Base-by-base conservation (phyloP, 2,888 invertebrate species). In the Orthosia cruda region DNA sequence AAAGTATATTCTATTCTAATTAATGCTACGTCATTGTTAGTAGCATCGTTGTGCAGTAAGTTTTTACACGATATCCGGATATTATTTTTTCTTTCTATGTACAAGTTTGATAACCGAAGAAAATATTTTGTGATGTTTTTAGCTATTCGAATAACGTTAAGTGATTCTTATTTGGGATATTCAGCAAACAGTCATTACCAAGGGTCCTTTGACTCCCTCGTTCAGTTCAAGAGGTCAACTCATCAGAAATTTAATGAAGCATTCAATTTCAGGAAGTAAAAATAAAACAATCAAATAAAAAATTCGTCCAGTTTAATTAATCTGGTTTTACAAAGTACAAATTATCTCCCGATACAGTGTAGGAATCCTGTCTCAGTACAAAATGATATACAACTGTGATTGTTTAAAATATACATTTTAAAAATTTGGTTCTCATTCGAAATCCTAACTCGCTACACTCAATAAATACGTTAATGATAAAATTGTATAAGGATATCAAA, bases 401-500 rank as follows among this genome's bases (percentile, higher is more conserved):
- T 77, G 76, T 80, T 82, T 64, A 77, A 74, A 74, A 73, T 84
- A 80, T 76, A 71, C 83, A 81, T 81, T 81, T 83, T 71, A 87
- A 85, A 81, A 88, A 86, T 85, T 89, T 89, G 85, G 82, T 91
- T 89, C 82, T 80, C 77, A 84, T 88, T 85, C 71, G 61, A 88
- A 77, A 84, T 80, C 86, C 81, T 86, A 88, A 89, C 89, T 84
- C 84, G 85, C 93, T 94, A 93, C 91, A 89, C 88, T 89, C 90
- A 94, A 94, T 95, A 95, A 94, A 94, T 90, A 93, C 90, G 90
- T 90, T 82, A 90, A 89, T 88, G 91, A 92, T 95, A 95, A 96
- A 96, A 95, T 95, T 96, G 96, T 96, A 96, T 95, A 96, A 94
- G 93, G 93, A 92, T 96, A 96, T 96, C 96, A 96, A 96, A 96